Conservation (phyloP, 2,113 vertebrate species). For the Brachypteracias leptosomus region DNA sequence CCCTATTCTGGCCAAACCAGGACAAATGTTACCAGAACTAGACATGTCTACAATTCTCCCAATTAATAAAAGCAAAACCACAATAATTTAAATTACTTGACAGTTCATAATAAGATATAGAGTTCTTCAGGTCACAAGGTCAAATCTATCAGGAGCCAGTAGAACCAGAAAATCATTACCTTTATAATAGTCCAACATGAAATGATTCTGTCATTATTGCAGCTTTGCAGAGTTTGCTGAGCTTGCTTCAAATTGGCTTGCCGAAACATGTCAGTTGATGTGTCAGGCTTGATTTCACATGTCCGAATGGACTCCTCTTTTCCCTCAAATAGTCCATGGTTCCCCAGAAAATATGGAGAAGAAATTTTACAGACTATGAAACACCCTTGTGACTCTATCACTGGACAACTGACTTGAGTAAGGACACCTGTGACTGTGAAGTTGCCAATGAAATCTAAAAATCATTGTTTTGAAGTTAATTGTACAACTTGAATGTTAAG, state of each 20-base stretch:
- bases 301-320: not conserved
- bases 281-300: not conserved
- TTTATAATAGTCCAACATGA: not conserved
- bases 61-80: not conserved
- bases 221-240: not conserved
- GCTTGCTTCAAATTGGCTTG: not conserved
- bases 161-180: not conserved
- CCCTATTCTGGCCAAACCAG: too few relatives aligned
- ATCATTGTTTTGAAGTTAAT: not conserved
- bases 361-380: not conserved
- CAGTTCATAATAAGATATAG: not conserved
- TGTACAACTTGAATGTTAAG: not conserved
- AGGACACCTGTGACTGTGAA: not conserved
- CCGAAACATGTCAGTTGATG: not conserved
- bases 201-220: not conserved
- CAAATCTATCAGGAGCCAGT: not conserved
- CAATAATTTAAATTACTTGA: not conserved
- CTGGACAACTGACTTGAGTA: not conserved
- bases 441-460: not conserved
- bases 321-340: not conserved
- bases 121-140: not conserved
- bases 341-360: not conserved
- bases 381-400: accelerated
- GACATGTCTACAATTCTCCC: not conserved
- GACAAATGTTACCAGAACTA: not conserved